A percentile compares a stretch with the other conserved stretches of the same genome.
Evolutionary conservation across 2,888 invertebrate genomes (phyloP).

Genomic region (Cerastis leucographa): DNA sequence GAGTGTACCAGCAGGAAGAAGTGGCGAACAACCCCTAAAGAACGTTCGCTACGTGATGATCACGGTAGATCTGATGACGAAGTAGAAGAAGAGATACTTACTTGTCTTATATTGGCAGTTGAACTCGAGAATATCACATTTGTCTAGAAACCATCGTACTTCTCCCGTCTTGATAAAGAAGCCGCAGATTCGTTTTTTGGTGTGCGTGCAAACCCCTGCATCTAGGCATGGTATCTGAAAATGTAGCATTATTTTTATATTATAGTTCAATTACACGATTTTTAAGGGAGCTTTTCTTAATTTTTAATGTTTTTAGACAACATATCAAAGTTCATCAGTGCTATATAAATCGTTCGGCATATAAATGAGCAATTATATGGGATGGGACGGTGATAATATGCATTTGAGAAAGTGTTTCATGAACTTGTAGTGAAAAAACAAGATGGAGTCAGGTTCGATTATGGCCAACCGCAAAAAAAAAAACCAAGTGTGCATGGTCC

Average conservation of each 20-base stretch:
- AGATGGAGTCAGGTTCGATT: not conserved
- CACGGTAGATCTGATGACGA: not conserved
- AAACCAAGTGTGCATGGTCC: not conserved
- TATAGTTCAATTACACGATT: not conserved
- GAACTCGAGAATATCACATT: constrained; percentile 82
- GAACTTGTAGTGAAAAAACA: not conserved
- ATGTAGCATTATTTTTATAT: not conserved
- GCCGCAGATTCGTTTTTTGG: constrained; percentile 75
- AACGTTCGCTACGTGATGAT: not conserved
- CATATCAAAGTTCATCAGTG: not conserved
- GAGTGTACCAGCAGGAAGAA: not conserved
- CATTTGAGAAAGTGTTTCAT: not conserved
- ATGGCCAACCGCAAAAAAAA: not conserved
- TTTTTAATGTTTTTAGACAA: not conserved
- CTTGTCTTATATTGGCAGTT: constrained; percentile 84
- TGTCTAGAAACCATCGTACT: constrained; percentile 82
- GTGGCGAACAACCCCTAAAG: not conserved
- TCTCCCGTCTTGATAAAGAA: constrained; percentile 71
- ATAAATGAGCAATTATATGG: not conserved
- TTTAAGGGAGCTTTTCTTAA: not conserved
- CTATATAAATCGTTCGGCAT: not conserved
- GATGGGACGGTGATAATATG: not conserved
- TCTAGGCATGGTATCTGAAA: constrained; percentile 77
- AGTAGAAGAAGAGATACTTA: constrained; percentile 60
- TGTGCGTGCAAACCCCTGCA: constrained; percentile 77